These are phyloP conservation scores for Volucella bombylans DNA, from an alignment of 2,888 invertebrate genomes.

Conservation along the genomic window DNA sequence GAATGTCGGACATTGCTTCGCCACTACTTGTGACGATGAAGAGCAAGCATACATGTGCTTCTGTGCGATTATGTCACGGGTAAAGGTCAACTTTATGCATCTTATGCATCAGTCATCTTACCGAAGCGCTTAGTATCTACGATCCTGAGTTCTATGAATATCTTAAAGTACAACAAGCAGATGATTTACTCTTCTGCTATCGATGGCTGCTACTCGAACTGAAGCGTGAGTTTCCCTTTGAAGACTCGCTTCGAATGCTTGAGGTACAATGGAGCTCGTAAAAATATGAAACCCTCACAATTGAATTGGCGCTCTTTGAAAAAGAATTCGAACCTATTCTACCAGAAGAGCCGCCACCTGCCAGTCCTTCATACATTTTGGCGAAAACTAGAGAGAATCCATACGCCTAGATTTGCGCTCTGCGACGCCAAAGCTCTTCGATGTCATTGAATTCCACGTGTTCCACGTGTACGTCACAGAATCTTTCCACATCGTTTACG, in stretches of 20 bases:
- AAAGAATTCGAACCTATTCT: constrained; percentile 81
- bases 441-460: constrained; percentile 86
- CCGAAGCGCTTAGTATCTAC: constrained; percentile 94
- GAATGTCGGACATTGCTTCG: constrained; percentile 98
- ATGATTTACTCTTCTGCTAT: constrained; percentile 97
- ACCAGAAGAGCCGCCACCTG: constrained; percentile 85
- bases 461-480: constrained; percentile 79
- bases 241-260: constrained; percentile 96
- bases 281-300: constrained; percentile 87
- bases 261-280: constrained; percentile 98
- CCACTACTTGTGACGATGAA: constrained; percentile 96
- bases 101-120: constrained; percentile 95
- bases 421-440: constrained; percentile 92
- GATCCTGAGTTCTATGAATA: constrained; percentile 96
- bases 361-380: constrained; percentile 85
- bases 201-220: constrained; percentile 98
- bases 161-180: constrained; percentile 93
- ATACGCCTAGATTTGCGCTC: constrained; percentile 94
- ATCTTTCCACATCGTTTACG: constrained; percentile 71
- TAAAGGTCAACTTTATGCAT: constrained; percentile 94
- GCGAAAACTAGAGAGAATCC: constrained; percentile 92
- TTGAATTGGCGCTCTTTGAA: constrained; percentile 88
- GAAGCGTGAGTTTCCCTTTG: constrained; percentile 98
- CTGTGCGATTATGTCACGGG: constrained; percentile 95
- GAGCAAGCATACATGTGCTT: constrained; percentile 98